Evolutionary conservation across 2,888 invertebrate genomes (phyloP), one percentile per base, ranked within the genome.

Genomic region (Aleiodes leptofemur): DNA sequence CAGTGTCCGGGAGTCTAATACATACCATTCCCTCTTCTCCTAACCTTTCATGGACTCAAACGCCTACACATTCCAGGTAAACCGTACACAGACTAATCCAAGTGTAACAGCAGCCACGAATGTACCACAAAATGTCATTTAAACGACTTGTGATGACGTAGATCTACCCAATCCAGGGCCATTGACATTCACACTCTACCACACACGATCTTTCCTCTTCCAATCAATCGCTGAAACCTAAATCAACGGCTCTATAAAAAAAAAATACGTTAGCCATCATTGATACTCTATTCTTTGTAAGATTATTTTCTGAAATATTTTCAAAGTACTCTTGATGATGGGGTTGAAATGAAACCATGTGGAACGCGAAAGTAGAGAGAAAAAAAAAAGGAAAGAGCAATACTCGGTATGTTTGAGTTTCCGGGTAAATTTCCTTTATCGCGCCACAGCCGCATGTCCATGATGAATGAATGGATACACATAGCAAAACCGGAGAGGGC

Each of bases 41-140:
- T 23, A 64, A 43, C 43, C 31, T 61, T 43, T 61, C 61, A 61
- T 61, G 77, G 23, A 59, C 43, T 74, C 59, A 23, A 71, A 77
- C 81, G 81, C 72, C 82, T 80, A 81, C 81, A 81, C 83, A 83
- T 84, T 84, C 83, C 82, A 76, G 74, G 72, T 75, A 64, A 74
- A 73, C 69, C 77, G 76, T 80, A 79, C 78, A 79, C 78, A 81
- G 69, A 43, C 81, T 81, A 81, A 84, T 85, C 82, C 83, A 82
- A 83, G 34, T 80, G 82, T 82, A 80, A 80, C 82, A 79, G 73
- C 76, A 78, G 81, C 81, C 83, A 80, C 82, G 80, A 82, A 83
- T 84, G 80, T 79, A 81, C 82, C 83, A 81, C 81, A 79, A 84
- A 84, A 84, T 82, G 84, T 83, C 83, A 85, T 82, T 80, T 76